A percentile compares a stretch with the other conserved stretches of the same genome.
Conservation (phyloP, 2,113 vertebrate species). For the Indri indri region DNA sequence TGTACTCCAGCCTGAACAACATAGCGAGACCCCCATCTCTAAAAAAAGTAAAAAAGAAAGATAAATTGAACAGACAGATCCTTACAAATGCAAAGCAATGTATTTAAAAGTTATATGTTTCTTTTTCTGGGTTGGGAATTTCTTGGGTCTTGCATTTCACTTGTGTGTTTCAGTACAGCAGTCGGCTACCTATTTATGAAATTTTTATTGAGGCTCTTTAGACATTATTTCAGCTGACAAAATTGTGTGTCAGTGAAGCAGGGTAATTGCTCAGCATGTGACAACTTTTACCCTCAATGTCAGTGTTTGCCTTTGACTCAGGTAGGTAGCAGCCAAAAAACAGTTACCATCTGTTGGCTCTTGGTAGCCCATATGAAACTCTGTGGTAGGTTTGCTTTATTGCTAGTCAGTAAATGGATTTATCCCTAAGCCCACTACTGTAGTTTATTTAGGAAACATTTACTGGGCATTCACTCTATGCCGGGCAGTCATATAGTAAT, state of each 20-base stretch:
- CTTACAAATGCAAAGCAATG: background rate
- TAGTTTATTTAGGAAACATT: background rate
- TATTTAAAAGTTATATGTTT: background rate
- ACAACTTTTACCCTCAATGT: background rate
- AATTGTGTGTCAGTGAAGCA: background rate
- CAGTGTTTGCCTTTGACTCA: slow-evolving; percentile 6
- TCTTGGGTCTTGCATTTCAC: background rate
- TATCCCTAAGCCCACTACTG: background rate
- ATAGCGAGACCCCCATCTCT: background rate
- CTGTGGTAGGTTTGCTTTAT: background rate
- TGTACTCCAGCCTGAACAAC: background rate
- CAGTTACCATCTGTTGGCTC: background rate
- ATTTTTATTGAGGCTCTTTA: background rate
- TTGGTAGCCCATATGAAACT: background rate
- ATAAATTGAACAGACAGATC: background rate
- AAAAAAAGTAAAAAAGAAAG: background rate
- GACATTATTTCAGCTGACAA: slow-evolving; percentile 24
- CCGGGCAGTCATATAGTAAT: background rate
- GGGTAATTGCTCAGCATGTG: background rate
- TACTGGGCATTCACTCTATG: background rate
- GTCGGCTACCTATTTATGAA: background rate
- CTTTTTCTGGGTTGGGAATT: background rate
- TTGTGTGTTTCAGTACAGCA: background rate
- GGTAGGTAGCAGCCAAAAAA: background rate
- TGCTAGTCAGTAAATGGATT: background rate